phyloP scores from a whole-genome alignment of 1,140 invertebrate genomes.

The Dinoponera quadriceps region DNA sequence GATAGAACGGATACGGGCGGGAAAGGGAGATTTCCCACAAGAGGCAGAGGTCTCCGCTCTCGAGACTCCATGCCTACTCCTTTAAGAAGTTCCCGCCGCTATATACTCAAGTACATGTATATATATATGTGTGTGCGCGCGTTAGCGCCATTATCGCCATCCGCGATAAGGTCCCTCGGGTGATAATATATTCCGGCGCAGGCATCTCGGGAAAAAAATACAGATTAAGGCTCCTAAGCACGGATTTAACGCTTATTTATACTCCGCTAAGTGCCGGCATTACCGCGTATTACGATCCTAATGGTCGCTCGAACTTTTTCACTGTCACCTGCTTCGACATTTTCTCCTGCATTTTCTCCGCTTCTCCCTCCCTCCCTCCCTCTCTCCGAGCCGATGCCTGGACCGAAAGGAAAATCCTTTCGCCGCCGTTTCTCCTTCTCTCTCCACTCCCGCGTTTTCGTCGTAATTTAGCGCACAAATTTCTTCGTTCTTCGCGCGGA shows the following conservation, averaged over 20 bases:
- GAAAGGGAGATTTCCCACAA: conserved; percentile 31
- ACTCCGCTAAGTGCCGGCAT: conserved; percentile 84
- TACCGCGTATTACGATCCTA: conserved; percentile 84
- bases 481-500: too few relatives aligned
- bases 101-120: conserved; percentile 52
- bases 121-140: conserved; percentile 66
- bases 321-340: conserved; percentile 54
- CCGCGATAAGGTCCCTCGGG: conserved; percentile 80
- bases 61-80: conserved; percentile 38
- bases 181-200: conserved; percentile 83
- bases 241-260: conserved; percentile 86
- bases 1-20: conserved; percentile 38
- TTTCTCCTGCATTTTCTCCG: conserved; percentile 8
- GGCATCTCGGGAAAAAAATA: conserved; percentile 81
- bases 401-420: background rate
- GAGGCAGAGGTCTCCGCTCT: background rate
- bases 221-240: conserved; percentile 85
- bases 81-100: conserved; percentile 61
- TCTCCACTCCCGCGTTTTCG: too few relatives aligned
- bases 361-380: background rate
- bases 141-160: conserved; percentile 79
- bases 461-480: too few relatives aligned
- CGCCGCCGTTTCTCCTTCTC: too few relatives aligned
- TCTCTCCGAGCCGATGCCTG: too few relatives aligned
- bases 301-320: conserved; percentile 81